A percentile compares a stretch with the other conserved stretches of the same genome.
phyloP scores from a whole-genome alignment of 30 jellyfish, hydroid and myxozoan genomes.

The Aurelia aurita region DNA sequence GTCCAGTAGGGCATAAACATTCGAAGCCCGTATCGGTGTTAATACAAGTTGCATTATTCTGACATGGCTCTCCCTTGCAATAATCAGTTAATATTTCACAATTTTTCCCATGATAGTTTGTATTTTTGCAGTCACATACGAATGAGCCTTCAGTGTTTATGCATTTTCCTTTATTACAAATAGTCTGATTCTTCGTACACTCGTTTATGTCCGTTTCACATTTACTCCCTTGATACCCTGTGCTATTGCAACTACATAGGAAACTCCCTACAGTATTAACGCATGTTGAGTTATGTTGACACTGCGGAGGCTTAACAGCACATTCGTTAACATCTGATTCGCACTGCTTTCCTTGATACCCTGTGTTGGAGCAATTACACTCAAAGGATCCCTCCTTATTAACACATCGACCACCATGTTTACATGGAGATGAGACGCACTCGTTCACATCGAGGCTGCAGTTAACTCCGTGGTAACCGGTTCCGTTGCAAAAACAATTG shows the following conservation, averaged over 20 bases:
- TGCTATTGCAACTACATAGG: conserved; percentile 31
- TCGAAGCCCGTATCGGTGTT: not conserved
- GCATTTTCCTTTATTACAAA: conserved; percentile 35
- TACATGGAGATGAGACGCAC: conserved; percentile 53
- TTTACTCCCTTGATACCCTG: conserved; percentile 72
- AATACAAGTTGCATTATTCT: conserved; percentile 53
- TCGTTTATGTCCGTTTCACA: conserved; percentile 70
- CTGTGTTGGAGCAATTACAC: conserved; percentile 74
- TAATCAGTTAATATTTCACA: conserved; percentile 34
- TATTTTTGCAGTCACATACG: conserved; percentile 40
- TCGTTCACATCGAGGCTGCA: conserved; percentile 64
- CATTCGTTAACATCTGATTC: conserved; percentile 71
- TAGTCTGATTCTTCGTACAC: conserved; percentile 25
- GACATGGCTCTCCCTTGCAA: conserved; percentile 62
- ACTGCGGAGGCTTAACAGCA: conserved; percentile 1
- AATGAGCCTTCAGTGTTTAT: conserved; percentile 43
- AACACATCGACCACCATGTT: conserved; percentile 55
- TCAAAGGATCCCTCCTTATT: conserved; percentile 46
- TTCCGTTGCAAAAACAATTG: conserved; percentile 51
- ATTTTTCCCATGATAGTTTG: conserved; percentile 56
- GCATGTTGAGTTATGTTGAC: conserved; percentile 70
- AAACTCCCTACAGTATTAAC: conserved; percentile 37
- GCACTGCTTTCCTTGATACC: conserved; percentile 65
- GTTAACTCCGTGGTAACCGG: conserved; percentile 58
- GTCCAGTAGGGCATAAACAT: conserved; percentile 55